Evolutionary conservation across 2,888 invertebrate species (phyloP).

Genomic region (Troides aeacus): DNA sequence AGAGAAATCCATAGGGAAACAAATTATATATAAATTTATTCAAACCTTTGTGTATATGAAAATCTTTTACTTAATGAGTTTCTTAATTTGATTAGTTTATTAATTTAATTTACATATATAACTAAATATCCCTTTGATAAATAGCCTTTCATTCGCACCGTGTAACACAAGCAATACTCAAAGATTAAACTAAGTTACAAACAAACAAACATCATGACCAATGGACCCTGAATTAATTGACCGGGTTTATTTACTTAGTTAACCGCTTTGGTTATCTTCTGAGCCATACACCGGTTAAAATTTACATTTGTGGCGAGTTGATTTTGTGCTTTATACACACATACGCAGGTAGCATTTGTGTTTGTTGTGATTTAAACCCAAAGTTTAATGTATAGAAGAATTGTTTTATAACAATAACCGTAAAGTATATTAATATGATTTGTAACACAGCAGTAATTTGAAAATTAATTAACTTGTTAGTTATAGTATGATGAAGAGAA

Average conservation of each 20-base stretch:
- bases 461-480: neutral
- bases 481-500: neutral
- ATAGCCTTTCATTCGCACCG: neutral
- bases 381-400: neutral
- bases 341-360: conserved; percentile 13
- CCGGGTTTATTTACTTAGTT: conserved; percentile 72
- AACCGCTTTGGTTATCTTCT: conserved; percentile 71
- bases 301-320: conserved; percentile 38
- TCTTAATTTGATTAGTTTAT: neutral
- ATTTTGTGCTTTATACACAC: conserved; percentile 32
- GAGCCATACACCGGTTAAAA: conserved; percentile 63
- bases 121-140: neutral
- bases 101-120: conserved; percentile 23
- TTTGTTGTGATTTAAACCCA: conserved; percentile 8
- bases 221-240: conserved; percentile 76
- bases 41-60: too few relatives aligned
- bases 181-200: conserved; percentile 53
- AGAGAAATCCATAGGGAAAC: too few relatives aligned
- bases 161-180: conserved; percentile 39
- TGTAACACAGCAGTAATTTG: neutral
- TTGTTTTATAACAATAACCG: neutral
- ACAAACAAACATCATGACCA: conserved; percentile 76
- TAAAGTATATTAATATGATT: neutral
- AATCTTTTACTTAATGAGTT: too few relatives aligned
- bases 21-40: too few relatives aligned